Conservation (phyloP, 1,140 invertebrate species). For the Drosophila sucinea region DNA sequence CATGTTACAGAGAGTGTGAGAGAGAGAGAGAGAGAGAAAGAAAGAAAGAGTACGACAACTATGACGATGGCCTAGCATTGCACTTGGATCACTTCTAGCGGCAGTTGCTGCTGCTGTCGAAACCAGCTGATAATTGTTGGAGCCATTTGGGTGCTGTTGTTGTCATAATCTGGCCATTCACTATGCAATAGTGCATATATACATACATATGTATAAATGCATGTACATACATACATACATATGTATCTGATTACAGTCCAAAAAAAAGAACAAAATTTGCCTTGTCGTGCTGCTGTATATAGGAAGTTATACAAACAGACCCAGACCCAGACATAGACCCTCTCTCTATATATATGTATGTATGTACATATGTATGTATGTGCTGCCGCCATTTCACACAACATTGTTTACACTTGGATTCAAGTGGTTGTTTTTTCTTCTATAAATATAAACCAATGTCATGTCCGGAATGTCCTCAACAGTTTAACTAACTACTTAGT, state of each 20-base stretch:
- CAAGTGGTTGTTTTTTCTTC: constrained; percentile 14
- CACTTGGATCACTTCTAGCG: constrained; percentile 26
- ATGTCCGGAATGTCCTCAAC: constrained; percentile 1
- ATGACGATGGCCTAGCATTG: constrained; percentile 32
- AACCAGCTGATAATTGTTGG: constrained; percentile 58
- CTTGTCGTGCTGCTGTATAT: constrained; percentile 3
- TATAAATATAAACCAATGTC: constrained; percentile 1
- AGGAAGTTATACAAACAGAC: constrained; percentile 1
- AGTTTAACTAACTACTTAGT: not conserved
- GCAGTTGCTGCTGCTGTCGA: not conserved
- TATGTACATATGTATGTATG: no score
- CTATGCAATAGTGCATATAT: constrained; percentile 25
- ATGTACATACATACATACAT: not conserved
- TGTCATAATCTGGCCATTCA: constrained; percentile 47
- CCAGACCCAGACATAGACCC: not conserved
- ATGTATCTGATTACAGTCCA: not conserved
- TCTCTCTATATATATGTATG: no score
- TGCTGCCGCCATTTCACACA: not conserved
- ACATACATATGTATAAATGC: not conserved
- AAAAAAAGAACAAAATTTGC: not conserved
- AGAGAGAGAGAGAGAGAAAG: not conserved
- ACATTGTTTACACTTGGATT: constrained; percentile 9
- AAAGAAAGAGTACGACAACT: not conserved
- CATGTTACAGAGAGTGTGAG: not conserved
- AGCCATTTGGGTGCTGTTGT: constrained; percentile 28